Base-by-base conservation (phyloP, 2,113 vertebrate genomes). In the Nansenia antarctica region DNA sequence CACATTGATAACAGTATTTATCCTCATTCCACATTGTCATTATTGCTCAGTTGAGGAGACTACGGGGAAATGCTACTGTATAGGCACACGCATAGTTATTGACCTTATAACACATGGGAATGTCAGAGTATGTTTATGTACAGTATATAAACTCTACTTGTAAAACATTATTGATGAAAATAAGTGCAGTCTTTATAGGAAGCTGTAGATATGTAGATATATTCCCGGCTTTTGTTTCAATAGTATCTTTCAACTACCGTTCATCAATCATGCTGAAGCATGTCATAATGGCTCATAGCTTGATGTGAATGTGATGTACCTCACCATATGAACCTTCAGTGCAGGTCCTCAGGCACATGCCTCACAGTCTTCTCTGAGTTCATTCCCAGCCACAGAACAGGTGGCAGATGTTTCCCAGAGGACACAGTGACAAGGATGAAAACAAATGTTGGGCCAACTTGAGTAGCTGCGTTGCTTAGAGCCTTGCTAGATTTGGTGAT, bases 381-480 rank as follows among this genome's bases (percentile, higher is more conserved):
- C 70, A 67, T 74, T 73, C 69, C 67, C 70, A 6, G 5, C 59
- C 15, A 77, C 39, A 24, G 71, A 89, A 80, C 87, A 90, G 86
- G 89, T 89, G 85, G 87, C 67, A 29, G 67, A 32, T 2, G 72
- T 60, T 24, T 83, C 84, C 82, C 84, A 4, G 62, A 76, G 76
- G 86, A 84, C 71, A 34, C 1, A 0, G 58, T 78, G 81, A 87
- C 87, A 85, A 86, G 67, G 67, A 78, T 69, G 75, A 86, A 84
- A 89, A 88, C 89, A 90, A 90, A 90, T 82, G 82, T 83, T 74
- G 76, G 80, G 78, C 65, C 34, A 18, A 74, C 71, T 80, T 73
- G 77, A 84, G 68, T 70, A 68, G 68, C 15, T 27, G 26, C 15
- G 27, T 31, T 57, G 54, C 70, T 59, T 74, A 12, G 82, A 80